A percentile compares a stretch with the other conserved stretches of the same genome.
phyloP scores from a whole-genome alignment of 2,888 invertebrate species.

The Dryadula phaetusa region DNA sequence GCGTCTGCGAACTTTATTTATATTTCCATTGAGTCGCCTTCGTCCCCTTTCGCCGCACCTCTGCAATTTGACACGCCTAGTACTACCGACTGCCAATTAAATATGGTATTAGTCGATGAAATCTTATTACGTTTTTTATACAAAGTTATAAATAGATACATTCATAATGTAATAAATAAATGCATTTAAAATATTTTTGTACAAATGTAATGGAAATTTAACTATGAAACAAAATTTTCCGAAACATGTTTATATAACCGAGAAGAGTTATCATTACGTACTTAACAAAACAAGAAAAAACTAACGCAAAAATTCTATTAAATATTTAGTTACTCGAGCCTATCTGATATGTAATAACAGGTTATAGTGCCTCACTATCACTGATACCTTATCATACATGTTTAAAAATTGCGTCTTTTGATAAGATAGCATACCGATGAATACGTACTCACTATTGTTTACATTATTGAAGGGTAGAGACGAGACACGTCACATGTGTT shows the following conservation, averaged over 20 bases:
- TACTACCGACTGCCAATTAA: slow-evolving; percentile 10
- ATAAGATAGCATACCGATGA: slow-evolving; percentile 33
- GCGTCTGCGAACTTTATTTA: slow-evolving; percentile 66
- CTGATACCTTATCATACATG: slow-evolving; percentile 31
- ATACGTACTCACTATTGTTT: slow-evolving; percentile 30
- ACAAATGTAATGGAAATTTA: neutral
- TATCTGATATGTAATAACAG: slow-evolving; percentile 20
- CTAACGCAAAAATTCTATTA: neutral
- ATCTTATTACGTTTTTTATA: neutral
- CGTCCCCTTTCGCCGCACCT: slow-evolving; percentile 49
- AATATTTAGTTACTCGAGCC: neutral
- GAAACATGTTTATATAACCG: no score
- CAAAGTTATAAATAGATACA: neutral
- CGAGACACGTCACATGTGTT: neutral
- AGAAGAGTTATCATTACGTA: neutral
- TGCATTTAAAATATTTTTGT: no score
- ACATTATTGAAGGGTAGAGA: slow-evolving; percentile 1
- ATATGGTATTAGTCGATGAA: neutral
- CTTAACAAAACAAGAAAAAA: neutral
- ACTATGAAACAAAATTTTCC: neutral
- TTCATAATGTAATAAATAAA: neutral
- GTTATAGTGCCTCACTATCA: slow-evolving; percentile 3
- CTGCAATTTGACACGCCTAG: slow-evolving; percentile 44
- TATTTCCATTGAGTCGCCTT: slow-evolving; percentile 65
- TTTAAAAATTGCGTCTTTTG: slow-evolving; percentile 33